Base-by-base conservation (phyloP, 2,797 vertebrate species). In the Silurus aristotelis region DNA sequence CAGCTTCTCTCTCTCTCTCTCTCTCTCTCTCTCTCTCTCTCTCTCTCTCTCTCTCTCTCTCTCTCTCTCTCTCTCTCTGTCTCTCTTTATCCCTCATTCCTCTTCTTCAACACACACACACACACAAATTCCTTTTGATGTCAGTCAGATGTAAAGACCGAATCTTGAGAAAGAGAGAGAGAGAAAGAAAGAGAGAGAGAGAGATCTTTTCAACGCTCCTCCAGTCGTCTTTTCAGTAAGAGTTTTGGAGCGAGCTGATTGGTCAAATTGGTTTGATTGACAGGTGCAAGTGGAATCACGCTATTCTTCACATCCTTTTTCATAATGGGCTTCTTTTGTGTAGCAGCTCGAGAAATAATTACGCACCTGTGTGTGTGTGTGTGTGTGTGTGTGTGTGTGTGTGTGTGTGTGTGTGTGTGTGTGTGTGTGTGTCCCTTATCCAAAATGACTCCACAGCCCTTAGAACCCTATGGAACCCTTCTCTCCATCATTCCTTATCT, bases 191-290 rank as follows among this genome's bases (percentile, higher is more conserved):
- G 66, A 64, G 68, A 43, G 38, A 46, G 68, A 71, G 68, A 71
- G 19, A 72, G 10, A 27, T 17, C 6, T 61, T 6, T 6, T 43
- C 55, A 52, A 38, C n/a, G 61, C 38, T 84, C 55, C 55, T 83
- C 31, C 22, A 31, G 71, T 17, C 6, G 8, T 72, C 84, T 83
- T 70, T 82, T 76, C 79, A 82, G 20, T 64, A 48, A 25, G 48
- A 61, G 70, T 56, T 83, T 48, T 0, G 19, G 63, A 61, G 79
- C 55, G 72, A 77, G 80, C 80, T 85, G 70, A 76, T 81, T 67
- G 84, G 79, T 38, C 66, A 27, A 67, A 79, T 76, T 60, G 75
- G 31, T 71, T n/a, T 83, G 81, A 83, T 20, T 61, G 80, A 70
- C 85, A 78, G 58, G 25, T 78, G 71, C 52, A 77, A 72, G 72